phyloP scores from a whole-genome alignment of 2,888 invertebrate genomes.

The Vesta saturnalis region DNA sequence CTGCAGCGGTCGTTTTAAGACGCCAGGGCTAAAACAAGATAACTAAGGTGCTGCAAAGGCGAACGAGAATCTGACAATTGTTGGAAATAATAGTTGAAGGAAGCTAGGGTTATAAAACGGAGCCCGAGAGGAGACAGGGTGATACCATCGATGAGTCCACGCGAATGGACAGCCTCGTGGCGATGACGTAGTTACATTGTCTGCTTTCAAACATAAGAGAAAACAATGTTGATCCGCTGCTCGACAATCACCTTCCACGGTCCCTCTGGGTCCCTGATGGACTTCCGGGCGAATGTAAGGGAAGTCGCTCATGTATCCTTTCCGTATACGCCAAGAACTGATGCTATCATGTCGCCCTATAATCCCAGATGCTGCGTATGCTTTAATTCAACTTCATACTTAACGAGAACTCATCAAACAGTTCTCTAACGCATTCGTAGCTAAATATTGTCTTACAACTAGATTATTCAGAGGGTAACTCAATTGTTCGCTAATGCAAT shows the following conservation, averaged over 20 bases:
- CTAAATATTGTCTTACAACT: slow-evolving; percentile 22
- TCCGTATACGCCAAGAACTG: slow-evolving; percentile 49
- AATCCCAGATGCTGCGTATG: slow-evolving; percentile 38
- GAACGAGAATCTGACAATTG: slow-evolving; percentile 59
- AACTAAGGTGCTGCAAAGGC: slow-evolving; percentile 57
- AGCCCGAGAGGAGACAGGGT: slow-evolving; percentile 50
- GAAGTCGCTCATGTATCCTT: slow-evolving; percentile 57
- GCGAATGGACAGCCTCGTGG: slow-evolving; percentile 50
- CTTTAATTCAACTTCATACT: slow-evolving; percentile 34
- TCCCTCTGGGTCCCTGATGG: slow-evolving; percentile 58
- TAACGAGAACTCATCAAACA: slow-evolving; percentile 24
- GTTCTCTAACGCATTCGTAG: slow-evolving; percentile 26
- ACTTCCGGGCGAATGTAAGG: slow-evolving; percentile 57
- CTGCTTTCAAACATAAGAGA: slow-evolving; percentile 55
- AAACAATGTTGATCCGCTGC: slow-evolving; percentile 57
- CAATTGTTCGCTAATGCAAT: slow-evolving; percentile 16
- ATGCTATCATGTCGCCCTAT: slow-evolving; percentile 38
- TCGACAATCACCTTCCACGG: slow-evolving; percentile 58
- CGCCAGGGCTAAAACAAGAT: slow-evolving; percentile 56
- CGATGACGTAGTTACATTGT: slow-evolving; percentile 49
- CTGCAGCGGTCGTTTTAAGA: slow-evolving; percentile 57
- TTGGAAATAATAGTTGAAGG: slow-evolving; percentile 58
- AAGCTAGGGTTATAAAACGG: slow-evolving; percentile 57
- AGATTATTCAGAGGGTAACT: slow-evolving; percentile 25
- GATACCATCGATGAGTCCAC: slow-evolving; percentile 60